Percentiles rank a stretch among this genome's conserved stretches.
Conservation (phyloP, 2,888 invertebrate species). For the Heliconius cydno region DNA sequence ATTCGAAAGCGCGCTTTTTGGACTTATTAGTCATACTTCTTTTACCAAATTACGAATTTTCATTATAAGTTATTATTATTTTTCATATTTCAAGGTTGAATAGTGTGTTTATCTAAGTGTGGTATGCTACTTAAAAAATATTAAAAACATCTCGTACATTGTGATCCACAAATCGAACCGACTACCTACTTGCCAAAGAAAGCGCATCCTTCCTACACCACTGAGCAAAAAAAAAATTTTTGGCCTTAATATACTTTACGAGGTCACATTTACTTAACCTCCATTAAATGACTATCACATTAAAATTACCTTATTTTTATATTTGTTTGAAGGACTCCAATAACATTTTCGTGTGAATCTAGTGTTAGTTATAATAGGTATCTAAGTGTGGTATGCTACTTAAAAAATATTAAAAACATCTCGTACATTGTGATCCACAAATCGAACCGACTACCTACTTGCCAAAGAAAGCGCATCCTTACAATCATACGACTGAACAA, state of each 20-base stretch:
- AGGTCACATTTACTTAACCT: slow-evolving; percentile 14
- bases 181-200: neutral
- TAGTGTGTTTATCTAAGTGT: too few relatives aligned
- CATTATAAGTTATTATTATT: too few relatives aligned
- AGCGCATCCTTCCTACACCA: neutral
- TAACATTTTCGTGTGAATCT: slow-evolving; percentile 1
- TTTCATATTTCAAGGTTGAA: too few relatives aligned
- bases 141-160: too few relatives aligned
- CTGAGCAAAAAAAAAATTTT: neutral
- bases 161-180: too few relatives aligned
- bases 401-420: too few relatives aligned
- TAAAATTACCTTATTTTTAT: neutral
- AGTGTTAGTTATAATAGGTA: neutral
- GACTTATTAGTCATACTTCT: neutral
- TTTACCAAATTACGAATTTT: too few relatives aligned
- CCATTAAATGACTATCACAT: neutral
- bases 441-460: neutral
- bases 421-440: too few relatives aligned
- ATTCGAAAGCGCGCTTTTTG: too few relatives aligned
- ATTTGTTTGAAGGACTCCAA: neutral
- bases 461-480: neutral
- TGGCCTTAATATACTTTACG: neutral
- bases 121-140: too few relatives aligned
- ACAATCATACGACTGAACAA: too few relatives aligned
- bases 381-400: too few relatives aligned